Percentiles rank a stretch among this genome's conserved stretches.
Evolutionary conservation across 2,888 invertebrate species (phyloP).

Genomic region (Diloba caeruleocephala): DNA sequence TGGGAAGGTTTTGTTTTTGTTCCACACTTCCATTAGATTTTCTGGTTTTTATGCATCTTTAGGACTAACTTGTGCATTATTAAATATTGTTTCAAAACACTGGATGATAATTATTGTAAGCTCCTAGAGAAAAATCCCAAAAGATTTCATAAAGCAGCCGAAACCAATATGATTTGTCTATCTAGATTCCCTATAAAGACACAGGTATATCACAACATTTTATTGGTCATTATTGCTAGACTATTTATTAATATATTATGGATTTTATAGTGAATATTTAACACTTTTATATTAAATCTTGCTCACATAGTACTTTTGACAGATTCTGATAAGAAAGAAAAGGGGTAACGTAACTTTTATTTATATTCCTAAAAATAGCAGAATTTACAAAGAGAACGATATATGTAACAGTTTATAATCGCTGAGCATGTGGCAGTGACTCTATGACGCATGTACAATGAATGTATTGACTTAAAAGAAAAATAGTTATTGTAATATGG

Average conservation of each 20-base stretch:
- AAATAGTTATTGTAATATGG: neutral
- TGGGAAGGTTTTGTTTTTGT: slow-evolving; percentile 72
- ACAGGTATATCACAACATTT: neutral
- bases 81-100: slow-evolving; percentile 19
- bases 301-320: slow-evolving; percentile 1
- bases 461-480: slow-evolving; percentile 1
- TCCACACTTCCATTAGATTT: slow-evolving; percentile 48
- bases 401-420: neutral
- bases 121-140: neutral
- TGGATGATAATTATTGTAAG: slow-evolving; percentile 5
- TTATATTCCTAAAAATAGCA: slow-evolving; percentile 3
- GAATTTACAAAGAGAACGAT: slow-evolving; percentile 1
- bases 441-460: slow-evolving; percentile 1
- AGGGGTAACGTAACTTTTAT: slow-evolving; percentile 1
- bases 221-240: neutral
- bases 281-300: neutral
- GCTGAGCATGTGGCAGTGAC: neutral
- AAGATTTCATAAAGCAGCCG: too few species aligned
- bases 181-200: neutral
- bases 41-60: slow-evolving; percentile 36
- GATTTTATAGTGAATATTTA: neutral
- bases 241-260: neutral
- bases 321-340: neutral
- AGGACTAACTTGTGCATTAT: slow-evolving; percentile 25
- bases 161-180: too few species aligned